Base-by-base conservation (phyloP, 2,888 invertebrate species). In the Machimus rusticus region DNA sequence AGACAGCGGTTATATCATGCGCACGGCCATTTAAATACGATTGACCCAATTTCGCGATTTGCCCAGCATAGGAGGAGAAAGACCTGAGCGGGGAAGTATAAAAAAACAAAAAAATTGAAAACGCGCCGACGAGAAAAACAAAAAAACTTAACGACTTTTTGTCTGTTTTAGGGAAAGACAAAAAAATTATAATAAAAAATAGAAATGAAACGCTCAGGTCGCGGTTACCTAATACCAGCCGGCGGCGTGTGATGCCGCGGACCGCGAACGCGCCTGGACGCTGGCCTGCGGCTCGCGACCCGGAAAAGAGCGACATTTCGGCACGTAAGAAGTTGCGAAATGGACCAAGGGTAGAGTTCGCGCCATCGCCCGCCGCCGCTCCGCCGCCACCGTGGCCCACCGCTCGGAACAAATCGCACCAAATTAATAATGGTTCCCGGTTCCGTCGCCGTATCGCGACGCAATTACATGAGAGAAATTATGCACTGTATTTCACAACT, bases 11-110 rank as follows among this genome's bases (percentile, higher is more conserved):
- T 88, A 88, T 88, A 86, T 88, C 88, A 88, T 87, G 88, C 86
- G 82, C 78, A 77, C 88, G 84, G 88, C 86, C 88, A 88, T 88
- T 88, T 88, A 86, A 88, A 88, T 88, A 86, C 88, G 88, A 88
- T 88, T 88, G 88, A 88, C 88, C 88, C 74, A 88, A 88, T 88
- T 88, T 88, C 51, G 23, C 66, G 37, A 74, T 34, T 85, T 31
- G 28, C 74, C 31, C 74, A 57, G 34, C 16, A 79, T 39, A 46
- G 19, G 19, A 74, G 34, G 16, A 85, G 74, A 34, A 85, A 43
- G n/a, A 85, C n/a, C 31, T 5, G 34, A 76, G 74, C 34, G 51
- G 51, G 51, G 16, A 51, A 51, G 34, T 51, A 51, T 55, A 55
- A 19, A 55, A 55, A 19, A 55, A 55, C 4, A 55, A n/a, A 19